Percentiles rank a stretch among this genome's conserved stretches.
These are phyloP conservation scores for Scaptomyza pallida DNA, from an alignment of 1,140 invertebrate genomes.

Conservation along the genomic window DNA sequence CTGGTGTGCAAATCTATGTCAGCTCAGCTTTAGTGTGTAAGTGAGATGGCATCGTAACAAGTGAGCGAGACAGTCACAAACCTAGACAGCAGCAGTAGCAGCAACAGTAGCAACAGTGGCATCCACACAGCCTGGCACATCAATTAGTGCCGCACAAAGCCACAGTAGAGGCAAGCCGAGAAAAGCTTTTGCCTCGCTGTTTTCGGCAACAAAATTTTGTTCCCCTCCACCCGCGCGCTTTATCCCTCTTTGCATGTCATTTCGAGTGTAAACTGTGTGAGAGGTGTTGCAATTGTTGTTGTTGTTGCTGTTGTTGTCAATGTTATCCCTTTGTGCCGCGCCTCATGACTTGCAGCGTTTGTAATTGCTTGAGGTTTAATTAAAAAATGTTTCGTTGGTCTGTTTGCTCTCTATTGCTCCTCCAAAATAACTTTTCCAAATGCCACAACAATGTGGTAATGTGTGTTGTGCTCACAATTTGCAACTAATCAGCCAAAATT, in stretches of 20 bases:
- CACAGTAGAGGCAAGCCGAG: constrained; percentile 42
- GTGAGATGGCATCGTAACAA: constrained; percentile 6
- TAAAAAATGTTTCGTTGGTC: constrained; percentile 73
- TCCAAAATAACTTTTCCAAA: neutral
- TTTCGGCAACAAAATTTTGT: constrained; percentile 48
- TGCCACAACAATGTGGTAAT: constrained; percentile 12
- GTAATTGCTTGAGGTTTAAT: constrained; percentile 80
- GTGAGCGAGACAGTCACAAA: constrained; percentile 18
- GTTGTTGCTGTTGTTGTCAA: constrained; percentile 9
- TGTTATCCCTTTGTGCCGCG: constrained; percentile 52
- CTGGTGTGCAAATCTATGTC: constrained; percentile 53
- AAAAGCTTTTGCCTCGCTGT: constrained; percentile 4
- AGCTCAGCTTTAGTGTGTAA: constrained; percentile 10
- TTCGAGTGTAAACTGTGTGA: constrained; percentile 71
- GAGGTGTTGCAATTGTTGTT: constrained; percentile 17
- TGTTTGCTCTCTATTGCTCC: constrained; percentile 7
- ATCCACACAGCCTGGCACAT: constrained; percentile 56
- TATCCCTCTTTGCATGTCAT: constrained; percentile 61
- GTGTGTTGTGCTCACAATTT: constrained; percentile 5
- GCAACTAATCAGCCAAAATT: constrained; percentile 27
- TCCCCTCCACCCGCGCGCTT: constrained; percentile 7
- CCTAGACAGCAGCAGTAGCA: constrained; percentile 26
- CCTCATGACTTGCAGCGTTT: constrained; percentile 61
- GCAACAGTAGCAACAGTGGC: constrained; percentile 1
- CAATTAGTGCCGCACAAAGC: constrained; percentile 78